phyloP scores from a whole-genome alignment of 2,797 vertebrate species.

The Telmatherina bonti region DNA sequence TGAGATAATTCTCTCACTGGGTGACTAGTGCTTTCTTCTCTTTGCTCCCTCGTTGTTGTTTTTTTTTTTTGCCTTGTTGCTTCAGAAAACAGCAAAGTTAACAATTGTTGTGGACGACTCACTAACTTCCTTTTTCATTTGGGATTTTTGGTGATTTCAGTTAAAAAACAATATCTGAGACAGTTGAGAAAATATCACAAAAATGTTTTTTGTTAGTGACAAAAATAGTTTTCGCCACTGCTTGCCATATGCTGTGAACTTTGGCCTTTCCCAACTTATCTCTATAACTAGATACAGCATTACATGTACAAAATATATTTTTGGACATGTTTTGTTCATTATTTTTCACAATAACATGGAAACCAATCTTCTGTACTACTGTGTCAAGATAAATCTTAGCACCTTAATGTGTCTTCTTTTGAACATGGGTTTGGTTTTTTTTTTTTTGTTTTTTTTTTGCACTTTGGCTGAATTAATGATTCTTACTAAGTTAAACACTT shows the following conservation, averaged over 20 bases:
- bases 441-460: too few species aligned
- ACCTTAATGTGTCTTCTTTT: not conserved
- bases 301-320: not conserved
- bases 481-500: too few species aligned
- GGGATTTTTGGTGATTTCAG: not conserved
- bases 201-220: not conserved
- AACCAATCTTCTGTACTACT: not conserved
- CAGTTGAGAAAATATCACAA: not conserved
- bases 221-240: not conserved
- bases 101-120: not conserved
- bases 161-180: not conserved
- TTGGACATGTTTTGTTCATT: not conserved
- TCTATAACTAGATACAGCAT: not conserved
- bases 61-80: not conserved
- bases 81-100: constrained; percentile 1
- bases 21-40: constrained; percentile 26
- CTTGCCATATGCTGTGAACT: not conserved
- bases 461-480: too few species aligned
- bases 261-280: not conserved
- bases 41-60: constrained; percentile 11
- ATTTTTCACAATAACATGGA: not conserved
- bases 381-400: too few species aligned
- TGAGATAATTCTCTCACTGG: constrained; percentile 41
- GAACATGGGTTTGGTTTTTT: not conserved
- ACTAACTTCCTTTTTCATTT: not conserved